Conservation (phyloP, 37 sponge, comb jelly and placozoan species). For the Mnemiopsis leidyi region DNA sequence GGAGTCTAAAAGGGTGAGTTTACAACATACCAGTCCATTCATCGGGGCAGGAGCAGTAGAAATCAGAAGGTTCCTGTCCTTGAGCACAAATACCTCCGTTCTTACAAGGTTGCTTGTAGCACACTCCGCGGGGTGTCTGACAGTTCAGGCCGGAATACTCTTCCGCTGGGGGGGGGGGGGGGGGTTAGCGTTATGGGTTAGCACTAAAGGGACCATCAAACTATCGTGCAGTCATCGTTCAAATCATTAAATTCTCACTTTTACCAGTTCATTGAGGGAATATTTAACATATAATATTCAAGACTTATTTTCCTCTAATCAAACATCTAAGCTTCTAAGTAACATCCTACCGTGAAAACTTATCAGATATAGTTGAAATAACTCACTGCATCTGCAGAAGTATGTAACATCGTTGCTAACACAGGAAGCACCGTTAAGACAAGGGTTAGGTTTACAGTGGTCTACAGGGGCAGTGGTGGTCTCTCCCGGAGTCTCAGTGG, state of each 20-base stretch:
- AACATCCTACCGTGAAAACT: no score
- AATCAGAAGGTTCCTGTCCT: background rate
- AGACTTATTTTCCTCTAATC: no score
- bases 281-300: no score
- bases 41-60: background rate
- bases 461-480: background rate
- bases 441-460: background rate
- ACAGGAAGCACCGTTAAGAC: background rate
- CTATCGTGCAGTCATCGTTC: no score
- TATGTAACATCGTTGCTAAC: background rate
- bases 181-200: no score
- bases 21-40: background rate
- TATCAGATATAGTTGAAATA: no score
- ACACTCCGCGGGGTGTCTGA: background rate
- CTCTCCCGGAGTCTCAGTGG: background rate
- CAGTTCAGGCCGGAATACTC: background rate
- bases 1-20: no score
- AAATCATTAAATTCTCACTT: no score
- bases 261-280: no score
- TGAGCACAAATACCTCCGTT: background rate
- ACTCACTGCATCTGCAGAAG: conserved; percentile 10
- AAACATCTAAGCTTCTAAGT: no score
- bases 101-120: background rate
- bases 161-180: no score
- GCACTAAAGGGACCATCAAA: no score